Evolutionary conservation across 2,797 vertebrate genomes (phyloP), one percentile per base, ranked within the genome.

Genomic region (Antennarius maculatus): DNA sequence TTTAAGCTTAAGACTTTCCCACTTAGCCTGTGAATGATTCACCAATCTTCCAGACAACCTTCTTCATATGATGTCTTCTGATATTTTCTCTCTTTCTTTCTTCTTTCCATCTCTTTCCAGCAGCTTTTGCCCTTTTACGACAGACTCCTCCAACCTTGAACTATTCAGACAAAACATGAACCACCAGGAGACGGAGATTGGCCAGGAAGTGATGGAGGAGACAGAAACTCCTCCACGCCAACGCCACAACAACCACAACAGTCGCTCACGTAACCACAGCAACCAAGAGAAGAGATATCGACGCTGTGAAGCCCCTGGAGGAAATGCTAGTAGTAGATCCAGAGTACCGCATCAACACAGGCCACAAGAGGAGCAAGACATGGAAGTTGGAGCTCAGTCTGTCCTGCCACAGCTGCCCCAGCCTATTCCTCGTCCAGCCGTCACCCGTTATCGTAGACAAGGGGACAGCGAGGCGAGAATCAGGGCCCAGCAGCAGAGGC

Each of bases 141-240:
- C 37, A 39, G 37, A 39, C 8, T 39, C 37, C 37, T 39, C 7
- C 7, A 39, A 9, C 37, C 37, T 5, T 83, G 53, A 93, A 93
- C 54, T 73, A n/a, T 67, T 43, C 72, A 56, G 79, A 71, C 76
- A 86, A 91, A 90, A 89, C 92, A 96, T 98, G 96, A 96, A 94
- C 91, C 93, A 93, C 76, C 92, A 93, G 81, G 94, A 95, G 82
- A 90, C 86, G 51, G 93, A 96, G 70, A 90, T 89, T 62, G 88
- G 76, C 31, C 94, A 95, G 60, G 94, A 94, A 69, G 89, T 92
- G 48, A 95, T 91, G 41, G 95, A 97, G 80, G 95, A 92, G 3
- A 16, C 68, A 0, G 74, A 81, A 8, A 46, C 70, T 1, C 52
- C 74, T 27, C 73, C 79, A 64, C 77, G 76, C 53, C 86, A 88